A percentile compares a stretch with the other conserved stretches of the same genome.
Conservation (phyloP, 2,113 vertebrate species). For the Stigmatopora nigra region DNA sequence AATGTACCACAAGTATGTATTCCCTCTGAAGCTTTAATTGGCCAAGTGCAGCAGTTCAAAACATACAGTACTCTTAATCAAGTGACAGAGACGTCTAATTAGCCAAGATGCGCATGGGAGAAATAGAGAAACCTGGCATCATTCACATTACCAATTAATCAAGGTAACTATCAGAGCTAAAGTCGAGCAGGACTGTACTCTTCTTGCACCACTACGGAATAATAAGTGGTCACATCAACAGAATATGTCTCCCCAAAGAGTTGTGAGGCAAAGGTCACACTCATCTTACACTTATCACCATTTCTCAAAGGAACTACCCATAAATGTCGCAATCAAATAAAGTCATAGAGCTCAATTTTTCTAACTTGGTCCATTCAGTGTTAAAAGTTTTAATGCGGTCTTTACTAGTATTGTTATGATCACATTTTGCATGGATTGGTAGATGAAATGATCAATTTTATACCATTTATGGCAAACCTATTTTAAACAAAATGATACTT, state of each 20-base stretch:
- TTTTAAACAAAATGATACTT: no score
- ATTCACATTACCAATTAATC: constrained; percentile 32
- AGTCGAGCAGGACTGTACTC: constrained; percentile 18
- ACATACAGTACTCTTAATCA: constrained; percentile 16
- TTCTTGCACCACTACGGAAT: constrained; percentile 23
- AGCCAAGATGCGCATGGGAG: constrained; percentile 23
- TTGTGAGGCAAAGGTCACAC: constrained; percentile 22
- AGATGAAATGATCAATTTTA: background rate
- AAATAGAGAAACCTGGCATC: constrained; percentile 28
- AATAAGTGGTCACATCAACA: constrained; percentile 2
- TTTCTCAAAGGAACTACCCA: constrained; percentile 18
- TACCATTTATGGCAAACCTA: no score
- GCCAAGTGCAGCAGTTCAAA: constrained; percentile 24
- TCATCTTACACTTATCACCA: constrained; percentile 8
- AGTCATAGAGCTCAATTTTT: background rate
- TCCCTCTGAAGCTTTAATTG: constrained; percentile 27
- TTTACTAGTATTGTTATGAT: background rate
- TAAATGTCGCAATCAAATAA: constrained; percentile 3
- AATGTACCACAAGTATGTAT: background rate
- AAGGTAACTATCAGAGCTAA: constrained; percentile 29
- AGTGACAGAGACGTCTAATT: constrained; percentile 28
- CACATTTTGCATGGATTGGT: background rate
- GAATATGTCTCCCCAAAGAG: constrained; percentile 2
- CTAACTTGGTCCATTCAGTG: background rate
- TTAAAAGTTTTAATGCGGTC: background rate